phyloP scores from a whole-genome alignment of 2,113 vertebrate species.

The Typhlomys cinereus region DNA sequence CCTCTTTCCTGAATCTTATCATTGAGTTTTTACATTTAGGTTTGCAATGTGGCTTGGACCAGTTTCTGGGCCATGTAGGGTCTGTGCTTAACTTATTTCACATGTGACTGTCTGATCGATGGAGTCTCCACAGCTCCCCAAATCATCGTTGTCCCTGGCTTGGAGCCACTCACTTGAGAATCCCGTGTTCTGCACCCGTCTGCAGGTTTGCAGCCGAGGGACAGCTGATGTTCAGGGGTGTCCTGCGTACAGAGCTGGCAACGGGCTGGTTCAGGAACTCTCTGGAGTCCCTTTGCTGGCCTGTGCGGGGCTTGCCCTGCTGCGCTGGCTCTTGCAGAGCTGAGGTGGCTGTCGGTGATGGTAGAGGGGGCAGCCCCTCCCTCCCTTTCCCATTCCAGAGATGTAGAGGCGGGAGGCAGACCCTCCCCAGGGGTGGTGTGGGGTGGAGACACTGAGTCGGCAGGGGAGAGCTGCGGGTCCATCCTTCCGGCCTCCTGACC shows the following conservation, averaged over 20 bases:
- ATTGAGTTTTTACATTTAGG: not conserved
- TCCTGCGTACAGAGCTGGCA: not conserved
- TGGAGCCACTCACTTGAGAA: too few relatives aligned
- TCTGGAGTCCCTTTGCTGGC: not conserved
- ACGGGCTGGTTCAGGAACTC: not conserved
- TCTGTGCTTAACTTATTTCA: not conserved
- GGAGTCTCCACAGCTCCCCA: not conserved
- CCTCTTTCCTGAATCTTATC: constrained; percentile 32
- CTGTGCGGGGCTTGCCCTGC: not conserved
- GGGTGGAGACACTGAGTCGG: not conserved
- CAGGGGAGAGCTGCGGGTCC: not conserved
- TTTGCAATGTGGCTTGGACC: not conserved
- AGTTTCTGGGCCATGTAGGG: not conserved
- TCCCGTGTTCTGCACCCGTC: not conserved
- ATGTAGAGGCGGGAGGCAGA: not conserved
- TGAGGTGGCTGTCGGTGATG: too few relatives aligned
- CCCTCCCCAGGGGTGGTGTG: not conserved
- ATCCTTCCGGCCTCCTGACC: not conserved
- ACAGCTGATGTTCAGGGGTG: not conserved
- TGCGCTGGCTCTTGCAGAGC: not conserved
- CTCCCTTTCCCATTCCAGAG: not conserved
- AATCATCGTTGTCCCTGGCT: not conserved
- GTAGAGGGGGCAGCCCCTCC: not conserved
- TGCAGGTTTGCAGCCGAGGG: not conserved
- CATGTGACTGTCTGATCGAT: too few relatives aligned